Percentiles rank a stretch among this genome's conserved stretches.
These are phyloP conservation scores for Hemicrepidius hirtus DNA, from an alignment of 2,888 invertebrate species.

Conservation along the genomic window DNA sequence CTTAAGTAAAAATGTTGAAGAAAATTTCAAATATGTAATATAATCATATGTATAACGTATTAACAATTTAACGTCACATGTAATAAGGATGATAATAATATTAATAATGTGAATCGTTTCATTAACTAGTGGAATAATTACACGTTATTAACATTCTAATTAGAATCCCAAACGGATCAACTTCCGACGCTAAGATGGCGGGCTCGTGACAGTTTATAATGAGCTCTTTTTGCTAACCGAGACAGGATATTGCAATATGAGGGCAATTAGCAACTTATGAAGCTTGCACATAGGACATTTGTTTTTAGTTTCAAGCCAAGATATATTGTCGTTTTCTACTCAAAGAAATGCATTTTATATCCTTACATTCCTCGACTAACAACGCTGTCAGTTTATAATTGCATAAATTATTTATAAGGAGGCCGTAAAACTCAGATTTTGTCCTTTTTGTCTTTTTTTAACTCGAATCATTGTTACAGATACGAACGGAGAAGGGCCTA, in stretches of 20 bases:
- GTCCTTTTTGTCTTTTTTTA: conserved; percentile 5
- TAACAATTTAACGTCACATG: conserved; percentile 27
- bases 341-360: conserved; percentile 42
- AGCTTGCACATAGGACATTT: conserved; percentile 53
- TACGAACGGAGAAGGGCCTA: conserved; percentile 86
- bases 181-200: conserved; percentile 46
- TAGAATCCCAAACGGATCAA: conserved; percentile 38
- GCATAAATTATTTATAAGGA: conserved; percentile 44
- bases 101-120: conserved; percentile 35
- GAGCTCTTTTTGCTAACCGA: conserved; percentile 43
- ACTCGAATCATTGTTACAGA: conserved; percentile 71
- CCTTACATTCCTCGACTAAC: conserved; percentile 34
- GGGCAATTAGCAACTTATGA: conserved; percentile 55
- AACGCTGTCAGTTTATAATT: conserved; percentile 46
- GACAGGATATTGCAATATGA: conserved; percentile 56
- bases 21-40: conserved; percentile 1
- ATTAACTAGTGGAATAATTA: conserved; percentile 34
- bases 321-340: conserved; percentile 38
- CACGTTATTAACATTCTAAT: conserved; percentile 43
- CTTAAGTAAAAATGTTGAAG: not conserved
- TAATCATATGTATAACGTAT: not conserved
- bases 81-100: conserved; percentile 20
- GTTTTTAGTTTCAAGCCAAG: conserved; percentile 42
- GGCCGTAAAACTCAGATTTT: not conserved
- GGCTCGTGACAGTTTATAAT: conserved; percentile 52